phyloP scores from a whole-genome alignment of 1,140 invertebrate species.

The Bactericera cockerelli region DNA sequence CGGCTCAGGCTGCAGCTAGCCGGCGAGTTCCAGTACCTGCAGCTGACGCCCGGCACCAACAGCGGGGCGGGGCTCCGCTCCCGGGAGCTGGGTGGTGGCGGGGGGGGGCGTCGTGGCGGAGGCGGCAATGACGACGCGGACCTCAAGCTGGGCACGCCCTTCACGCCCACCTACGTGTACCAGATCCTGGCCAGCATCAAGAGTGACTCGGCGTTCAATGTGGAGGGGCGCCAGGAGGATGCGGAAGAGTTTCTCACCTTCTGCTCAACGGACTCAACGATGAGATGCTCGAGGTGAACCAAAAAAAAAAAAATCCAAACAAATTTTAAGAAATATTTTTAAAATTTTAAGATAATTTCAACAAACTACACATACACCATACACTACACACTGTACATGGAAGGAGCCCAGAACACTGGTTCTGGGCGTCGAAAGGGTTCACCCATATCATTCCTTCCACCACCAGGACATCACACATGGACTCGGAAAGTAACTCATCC shows the following conservation, averaged over 20 bases:
- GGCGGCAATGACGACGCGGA: constrained; percentile 16
- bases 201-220: constrained; percentile 45
- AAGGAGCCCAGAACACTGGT: no score
- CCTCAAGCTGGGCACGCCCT: constrained; percentile 40
- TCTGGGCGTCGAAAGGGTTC: no score
- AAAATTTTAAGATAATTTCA: no score
- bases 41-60: constrained; percentile 11
- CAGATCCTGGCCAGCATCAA: constrained; percentile 59
- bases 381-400: no score
- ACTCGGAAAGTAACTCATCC: no score
- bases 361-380: no score
- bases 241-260: constrained; percentile 89
- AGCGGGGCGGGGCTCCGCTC: constrained; percentile 13
- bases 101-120: constrained; percentile 11
- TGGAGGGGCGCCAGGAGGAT: constrained; percentile 80
- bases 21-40: constrained; percentile 25
- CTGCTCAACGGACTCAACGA: constrained; percentile 86
- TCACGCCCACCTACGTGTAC: constrained; percentile 70
- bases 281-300: constrained; percentile 82
- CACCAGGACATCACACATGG: no score
- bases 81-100: no score
- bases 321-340: no score
- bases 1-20: constrained; percentile 39
- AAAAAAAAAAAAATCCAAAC: no score
- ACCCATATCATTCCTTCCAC: no score